These are phyloP conservation scores for Actinopyga echinites DNA, from an alignment of 53 echinoderm and acorn worm genomes.

Conservation along the genomic window DNA sequence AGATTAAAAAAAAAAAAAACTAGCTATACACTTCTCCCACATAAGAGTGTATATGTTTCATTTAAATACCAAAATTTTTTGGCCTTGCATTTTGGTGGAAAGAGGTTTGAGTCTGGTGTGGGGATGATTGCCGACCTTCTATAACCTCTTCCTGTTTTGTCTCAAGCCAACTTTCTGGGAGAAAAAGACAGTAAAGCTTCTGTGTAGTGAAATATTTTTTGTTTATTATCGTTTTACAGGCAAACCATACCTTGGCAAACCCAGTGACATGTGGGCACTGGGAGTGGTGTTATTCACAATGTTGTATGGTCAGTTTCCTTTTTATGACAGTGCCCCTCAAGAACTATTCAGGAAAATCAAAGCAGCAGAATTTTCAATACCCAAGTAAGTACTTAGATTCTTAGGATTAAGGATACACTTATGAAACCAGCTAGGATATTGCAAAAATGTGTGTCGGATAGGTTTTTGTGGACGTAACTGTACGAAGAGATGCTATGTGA, in stretches of 20 bases:
- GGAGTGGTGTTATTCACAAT: slow-evolving; percentile 98
- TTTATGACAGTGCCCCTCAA: slow-evolving; percentile 96
- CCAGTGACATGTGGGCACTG: slow-evolving; percentile 99
- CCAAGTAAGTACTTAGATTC: slow-evolving; percentile 70
- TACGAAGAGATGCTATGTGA: too few species aligned
- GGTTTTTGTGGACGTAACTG: too few species aligned
- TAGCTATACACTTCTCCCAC: too few species aligned
- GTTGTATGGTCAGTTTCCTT: slow-evolving; percentile 98
- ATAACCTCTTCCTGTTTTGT: too few species aligned
- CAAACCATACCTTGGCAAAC: slow-evolving; percentile 96
- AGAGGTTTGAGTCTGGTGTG: too few species aligned
- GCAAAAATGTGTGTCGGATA: neutral
- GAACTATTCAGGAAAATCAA: slow-evolving; percentile 99
- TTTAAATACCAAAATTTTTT: too few species aligned
- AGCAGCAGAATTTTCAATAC: slow-evolving; percentile 91
- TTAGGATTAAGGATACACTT: too few species aligned
- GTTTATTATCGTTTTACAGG: slow-evolving; percentile 53
- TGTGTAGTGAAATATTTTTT: neutral
- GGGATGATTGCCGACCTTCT: too few species aligned
- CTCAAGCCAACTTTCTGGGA: too few species aligned
- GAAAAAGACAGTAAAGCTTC: neutral
- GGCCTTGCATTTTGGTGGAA: too few species aligned
- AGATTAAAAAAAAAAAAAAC: too few species aligned
- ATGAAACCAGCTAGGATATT: neutral
- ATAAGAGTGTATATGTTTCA: too few species aligned